Evolutionary conservation across 2,113 vertebrate species (phyloP).

Genomic region (Sinocyclocheilus maitianheensis): DNA sequence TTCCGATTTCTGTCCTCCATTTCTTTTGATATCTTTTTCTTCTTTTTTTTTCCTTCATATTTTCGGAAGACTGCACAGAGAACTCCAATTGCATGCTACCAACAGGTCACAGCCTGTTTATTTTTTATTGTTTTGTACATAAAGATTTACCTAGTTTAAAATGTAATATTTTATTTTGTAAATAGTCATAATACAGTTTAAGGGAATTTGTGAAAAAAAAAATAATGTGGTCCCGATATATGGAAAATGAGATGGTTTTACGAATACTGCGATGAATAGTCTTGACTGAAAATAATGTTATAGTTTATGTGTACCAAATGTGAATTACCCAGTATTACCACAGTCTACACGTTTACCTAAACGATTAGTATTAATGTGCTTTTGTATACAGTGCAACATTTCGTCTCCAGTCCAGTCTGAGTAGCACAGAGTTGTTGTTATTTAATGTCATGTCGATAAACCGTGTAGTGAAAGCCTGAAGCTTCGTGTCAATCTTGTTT

Average conservation of each 20-base stretch:
- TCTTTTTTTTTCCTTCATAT: conserved; percentile 18
- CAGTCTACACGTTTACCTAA: conserved; percentile 99
- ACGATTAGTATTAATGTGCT: conserved; percentile 99
- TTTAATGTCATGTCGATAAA: conserved; percentile 99
- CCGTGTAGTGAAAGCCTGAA: conserved; percentile 99
- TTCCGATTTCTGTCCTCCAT: conserved; percentile 30
- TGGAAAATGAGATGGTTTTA: conserved; percentile 81
- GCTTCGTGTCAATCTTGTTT: conserved; percentile 99
- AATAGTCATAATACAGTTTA: conserved; percentile 93
- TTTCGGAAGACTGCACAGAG: conserved; percentile 80
- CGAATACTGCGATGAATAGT: conserved; percentile 93
- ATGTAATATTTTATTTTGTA: conserved; percentile 99
- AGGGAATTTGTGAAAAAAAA: conserved; percentile 81
- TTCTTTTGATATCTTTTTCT: neutral
- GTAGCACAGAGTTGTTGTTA: conserved; percentile 23
- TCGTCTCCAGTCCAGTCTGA: no score
- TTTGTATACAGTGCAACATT: conserved; percentile 99
- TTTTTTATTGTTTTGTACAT: conserved; percentile 89
- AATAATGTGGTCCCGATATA: conserved; percentile 87
- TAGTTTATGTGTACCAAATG: conserved; percentile 99
- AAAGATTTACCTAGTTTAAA: conserved; percentile 90
- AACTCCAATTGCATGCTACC: conserved; percentile 84
- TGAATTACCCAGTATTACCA: conserved; percentile 99
- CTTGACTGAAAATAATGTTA: conserved; percentile 98
- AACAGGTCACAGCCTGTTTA: conserved; percentile 77